Evolutionary conservation across 2,113 vertebrate species (phyloP).

Genomic region (Saccopteryx bilineata): DNA sequence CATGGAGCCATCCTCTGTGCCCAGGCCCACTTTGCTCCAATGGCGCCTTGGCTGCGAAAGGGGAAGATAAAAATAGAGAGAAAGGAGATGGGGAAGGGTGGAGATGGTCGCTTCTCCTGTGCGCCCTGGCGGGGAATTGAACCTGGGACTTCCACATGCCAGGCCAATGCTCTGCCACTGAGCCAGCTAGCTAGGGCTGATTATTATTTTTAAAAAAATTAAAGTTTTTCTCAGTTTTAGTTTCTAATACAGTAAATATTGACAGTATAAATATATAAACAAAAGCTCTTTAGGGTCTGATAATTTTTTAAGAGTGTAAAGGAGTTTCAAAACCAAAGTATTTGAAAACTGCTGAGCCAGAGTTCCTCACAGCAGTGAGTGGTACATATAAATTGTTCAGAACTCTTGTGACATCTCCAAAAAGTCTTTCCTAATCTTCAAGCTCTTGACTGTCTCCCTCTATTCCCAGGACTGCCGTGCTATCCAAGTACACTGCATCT

Average conservation of each 20-base stretch:
- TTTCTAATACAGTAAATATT: slow-evolving; percentile 38
- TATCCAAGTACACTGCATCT: neutral
- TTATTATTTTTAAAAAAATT: neutral
- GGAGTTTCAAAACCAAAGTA: neutral
- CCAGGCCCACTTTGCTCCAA: too few relatives aligned
- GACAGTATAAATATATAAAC: slow-evolving; percentile 5
- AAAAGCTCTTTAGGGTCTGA: neutral
- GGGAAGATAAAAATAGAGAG: too few relatives aligned
- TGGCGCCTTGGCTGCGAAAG: too few relatives aligned
- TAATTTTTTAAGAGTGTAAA: slow-evolving; percentile 13
- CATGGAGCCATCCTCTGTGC: too few relatives aligned
- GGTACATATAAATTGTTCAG: neutral
- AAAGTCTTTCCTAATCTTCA: neutral
- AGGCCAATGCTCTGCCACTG: too few relatives aligned
- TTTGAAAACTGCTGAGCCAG: neutral
- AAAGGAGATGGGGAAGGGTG: too few relatives aligned
- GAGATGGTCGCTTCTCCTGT: too few relatives aligned
- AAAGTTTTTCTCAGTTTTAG: slow-evolving; percentile 29
- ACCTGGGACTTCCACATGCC: too few relatives aligned
- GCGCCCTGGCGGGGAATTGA: too few relatives aligned
- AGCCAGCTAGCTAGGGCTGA: too few relatives aligned
- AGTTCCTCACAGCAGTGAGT: neutral
- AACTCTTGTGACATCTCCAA: neutral
- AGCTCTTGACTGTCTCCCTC: neutral
- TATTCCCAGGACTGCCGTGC: neutral